Base-by-base conservation (phyloP, 2,113 vertebrate species). In the Gadus macrocephalus region DNA sequence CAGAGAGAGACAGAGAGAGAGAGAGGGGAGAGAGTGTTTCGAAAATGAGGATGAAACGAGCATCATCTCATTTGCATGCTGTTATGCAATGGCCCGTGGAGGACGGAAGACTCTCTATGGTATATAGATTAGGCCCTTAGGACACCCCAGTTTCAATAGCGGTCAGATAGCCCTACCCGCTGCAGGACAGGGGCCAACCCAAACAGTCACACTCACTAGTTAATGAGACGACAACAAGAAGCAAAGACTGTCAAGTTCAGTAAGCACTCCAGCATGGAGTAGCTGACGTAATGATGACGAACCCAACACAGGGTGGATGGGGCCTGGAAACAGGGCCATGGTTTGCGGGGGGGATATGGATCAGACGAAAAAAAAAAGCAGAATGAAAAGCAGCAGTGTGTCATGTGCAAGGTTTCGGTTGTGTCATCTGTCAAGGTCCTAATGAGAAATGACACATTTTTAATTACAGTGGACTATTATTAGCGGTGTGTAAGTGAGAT, bases 391-490 rank as follows among this genome's bases (percentile, higher is more conserved):
- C 70, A 64, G 8, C 12, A 14, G 20, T 64, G 63, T 81, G 72
- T 80, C 58, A 81, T 71, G 71, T 25, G 38, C 70, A 75, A 77
- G 73, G 73, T 78, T 86, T 77, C 77, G 73, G 80, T 80, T 85
- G 62, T 82, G 76, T 86, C 81, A 62, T 76, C 76, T 64, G 79
- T 77, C 83, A 6, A 67, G 59, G 62, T 3, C 62, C 80, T 87
- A 90, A 88, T 90, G 80, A 86, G 85, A 87, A 89, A 84, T 84
- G 86, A 88, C 85, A 87, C 82, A 78, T 87, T 83, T 78, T 78
- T 86, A 88, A 87, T 87, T 90, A 90, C 84, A 84, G 81, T 76
- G 79, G 75, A 80, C 84, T 85, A 83, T 86, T 85, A 88, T 88
- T 87, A 87, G 72, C 77, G 53, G 71, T 71, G 71, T 83, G 84